A percentile compares a stretch with the other conserved stretches of the same genome.
Conservation (phyloP, 1,140 invertebrate species). For the Drosophila guanche region DNA sequence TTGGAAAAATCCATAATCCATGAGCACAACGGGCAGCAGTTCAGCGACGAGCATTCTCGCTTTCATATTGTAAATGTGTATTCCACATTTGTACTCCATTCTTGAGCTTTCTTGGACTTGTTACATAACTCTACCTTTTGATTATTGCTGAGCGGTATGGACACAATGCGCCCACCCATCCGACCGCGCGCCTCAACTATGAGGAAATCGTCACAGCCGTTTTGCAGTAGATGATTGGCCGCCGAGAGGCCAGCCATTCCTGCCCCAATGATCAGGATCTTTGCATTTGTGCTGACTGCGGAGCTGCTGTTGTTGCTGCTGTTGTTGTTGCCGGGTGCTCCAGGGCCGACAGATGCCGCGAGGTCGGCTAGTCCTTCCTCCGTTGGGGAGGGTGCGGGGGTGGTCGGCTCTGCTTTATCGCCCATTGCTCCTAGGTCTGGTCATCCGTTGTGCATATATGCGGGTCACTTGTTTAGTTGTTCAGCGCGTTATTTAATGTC, state of each 20-base stretch:
- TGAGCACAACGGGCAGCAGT: constrained; percentile 8
- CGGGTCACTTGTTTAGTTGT: constrained; percentile 16
- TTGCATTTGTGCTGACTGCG: constrained; percentile 72
- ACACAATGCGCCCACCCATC: constrained; percentile 91
- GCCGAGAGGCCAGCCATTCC: constrained; percentile 94
- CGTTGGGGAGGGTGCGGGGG: constrained; percentile 75
- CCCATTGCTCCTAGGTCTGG: constrained; percentile 42
- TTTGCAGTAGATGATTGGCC: constrained; percentile 92
- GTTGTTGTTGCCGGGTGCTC: constrained; percentile 13
- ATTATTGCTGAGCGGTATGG: constrained; percentile 88
- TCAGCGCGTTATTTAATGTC: constrained; percentile 15
- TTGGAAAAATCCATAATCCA: constrained; percentile 75
- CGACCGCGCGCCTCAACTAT: constrained; percentile 91
- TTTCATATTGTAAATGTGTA: background rate
- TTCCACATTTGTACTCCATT: background rate
- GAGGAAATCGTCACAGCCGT: constrained; percentile 90
- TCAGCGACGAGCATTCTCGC: constrained; percentile 7
- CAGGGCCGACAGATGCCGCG: constrained; percentile 22
- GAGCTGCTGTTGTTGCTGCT: constrained; percentile 2
- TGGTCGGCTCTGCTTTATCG: constrained; percentile 66
- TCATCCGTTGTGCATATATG: constrained; percentile 40
- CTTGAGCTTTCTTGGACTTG: background rate
- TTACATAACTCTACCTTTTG: constrained; percentile 84
- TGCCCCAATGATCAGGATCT: constrained; percentile 93
- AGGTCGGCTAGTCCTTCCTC: constrained; percentile 60